phyloP scores from a whole-genome alignment of 2,113 vertebrate genomes.

The Cinclus mexicanus region DNA sequence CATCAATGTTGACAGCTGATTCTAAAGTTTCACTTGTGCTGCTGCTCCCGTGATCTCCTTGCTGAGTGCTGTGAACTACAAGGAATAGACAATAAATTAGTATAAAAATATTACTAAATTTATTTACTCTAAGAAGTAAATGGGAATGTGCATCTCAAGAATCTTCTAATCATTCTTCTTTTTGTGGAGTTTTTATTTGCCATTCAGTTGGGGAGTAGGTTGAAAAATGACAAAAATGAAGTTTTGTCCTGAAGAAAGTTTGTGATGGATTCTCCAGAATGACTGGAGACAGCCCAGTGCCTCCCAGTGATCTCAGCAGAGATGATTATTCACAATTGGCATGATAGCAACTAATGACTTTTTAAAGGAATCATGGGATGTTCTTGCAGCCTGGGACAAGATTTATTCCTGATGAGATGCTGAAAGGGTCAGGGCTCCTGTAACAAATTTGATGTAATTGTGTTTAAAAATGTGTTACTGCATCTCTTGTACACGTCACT shows the following conservation, averaged over 20 bases:
- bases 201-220: background rate
- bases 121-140: background rate
- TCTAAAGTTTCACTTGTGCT: background rate
- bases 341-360: background rate
- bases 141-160: rapidly evolving
- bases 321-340: background rate
- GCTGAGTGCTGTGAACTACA: background rate
- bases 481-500: background rate
- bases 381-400: background rate
- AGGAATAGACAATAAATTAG: background rate
- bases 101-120: background rate
- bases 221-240: background rate
- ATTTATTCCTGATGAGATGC: background rate
- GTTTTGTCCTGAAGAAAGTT: background rate
- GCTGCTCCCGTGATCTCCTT: background rate
- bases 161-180: background rate
- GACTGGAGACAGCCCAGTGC: background rate
- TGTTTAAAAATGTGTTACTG: background rate
- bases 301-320: background rate
- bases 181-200: background rate
- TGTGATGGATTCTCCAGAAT: background rate
- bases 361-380: background rate
- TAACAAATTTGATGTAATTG: background rate
- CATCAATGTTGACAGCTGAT: background rate
- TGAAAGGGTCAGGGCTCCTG: background rate